Evolutionary conservation across 2,113 vertebrate species (phyloP).

Genomic region (Thunnus thynnus): DNA sequence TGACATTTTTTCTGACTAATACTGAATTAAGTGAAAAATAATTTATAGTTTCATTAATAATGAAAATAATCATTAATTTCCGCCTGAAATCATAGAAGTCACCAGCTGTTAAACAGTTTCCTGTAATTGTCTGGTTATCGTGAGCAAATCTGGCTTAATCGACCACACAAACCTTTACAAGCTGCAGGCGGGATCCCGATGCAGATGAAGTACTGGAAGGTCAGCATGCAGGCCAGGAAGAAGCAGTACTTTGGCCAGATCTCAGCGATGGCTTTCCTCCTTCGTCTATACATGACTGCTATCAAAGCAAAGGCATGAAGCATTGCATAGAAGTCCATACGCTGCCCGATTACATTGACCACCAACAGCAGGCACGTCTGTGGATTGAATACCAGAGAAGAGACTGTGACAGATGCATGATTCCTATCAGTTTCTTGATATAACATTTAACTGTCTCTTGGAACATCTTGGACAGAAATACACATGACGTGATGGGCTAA

Average conservation of each 20-base stretch:
- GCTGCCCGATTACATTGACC: constrained; percentile 96
- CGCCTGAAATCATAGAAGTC: background rate
- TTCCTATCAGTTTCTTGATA: no score
- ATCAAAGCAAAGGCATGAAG: constrained; percentile 94
- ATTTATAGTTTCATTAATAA: no score
- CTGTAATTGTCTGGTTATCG: constrained; percentile 3
- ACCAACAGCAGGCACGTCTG: constrained; percentile 96
- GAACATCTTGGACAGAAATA: no score
- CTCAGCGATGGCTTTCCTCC: constrained; percentile 96
- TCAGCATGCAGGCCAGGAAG: constrained; percentile 94
- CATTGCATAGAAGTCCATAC: constrained; percentile 99
- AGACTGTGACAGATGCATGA: no score
- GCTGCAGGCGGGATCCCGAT: constrained; percentile 97
- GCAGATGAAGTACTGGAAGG: constrained; percentile 95
- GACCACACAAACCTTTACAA: constrained; percentile 87
- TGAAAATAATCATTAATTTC: background rate
- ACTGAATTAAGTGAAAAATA: no score
- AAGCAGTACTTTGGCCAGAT: constrained; percentile 99
- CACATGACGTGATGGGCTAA: background rate
- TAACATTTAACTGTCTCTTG: no score
- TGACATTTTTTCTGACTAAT: no score
- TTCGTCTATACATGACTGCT: constrained; percentile 91
- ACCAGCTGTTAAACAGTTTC: background rate
- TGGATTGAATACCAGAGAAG: no score
- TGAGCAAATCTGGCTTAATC: background rate